Conservation (phyloP, 1,140 invertebrate species). For the Hermatobates lingyangjiaoensis region DNA sequence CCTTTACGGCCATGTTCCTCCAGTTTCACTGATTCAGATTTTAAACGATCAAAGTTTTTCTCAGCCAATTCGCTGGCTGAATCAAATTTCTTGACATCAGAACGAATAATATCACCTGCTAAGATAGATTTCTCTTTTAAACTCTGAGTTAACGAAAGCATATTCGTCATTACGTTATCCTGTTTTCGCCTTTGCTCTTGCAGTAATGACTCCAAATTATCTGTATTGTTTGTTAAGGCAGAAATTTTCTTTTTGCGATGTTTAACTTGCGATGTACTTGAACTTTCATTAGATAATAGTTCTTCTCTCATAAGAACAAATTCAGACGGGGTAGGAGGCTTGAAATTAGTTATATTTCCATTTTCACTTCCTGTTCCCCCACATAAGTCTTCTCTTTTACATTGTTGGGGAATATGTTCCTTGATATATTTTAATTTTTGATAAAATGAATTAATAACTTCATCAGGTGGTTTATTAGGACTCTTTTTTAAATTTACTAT, state of each 20-base stretch:
- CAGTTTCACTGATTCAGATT: not conserved
- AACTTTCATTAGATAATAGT: not conserved
- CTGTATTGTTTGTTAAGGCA: not conserved
- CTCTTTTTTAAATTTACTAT: not conserved
- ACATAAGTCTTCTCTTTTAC: not conserved
- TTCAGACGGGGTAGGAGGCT: not conserved
- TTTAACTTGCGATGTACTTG: not conserved
- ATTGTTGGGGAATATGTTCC: not conserved
- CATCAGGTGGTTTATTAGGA: not conserved
- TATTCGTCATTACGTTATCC: not conserved
- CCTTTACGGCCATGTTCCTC: not conserved
- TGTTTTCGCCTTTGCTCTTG: not conserved
- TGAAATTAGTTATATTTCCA: not conserved
- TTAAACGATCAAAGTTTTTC: not conserved
- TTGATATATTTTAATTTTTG: not conserved
- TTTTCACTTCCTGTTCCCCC: not conserved
- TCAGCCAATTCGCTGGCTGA: not conserved
- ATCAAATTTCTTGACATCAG: not conserved
- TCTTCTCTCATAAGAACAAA: not conserved
- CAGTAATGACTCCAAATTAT: not conserved
- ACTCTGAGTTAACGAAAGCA: not conserved
- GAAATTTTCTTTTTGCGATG: not conserved
- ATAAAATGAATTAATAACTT: not conserved
- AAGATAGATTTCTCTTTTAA: not conserved
- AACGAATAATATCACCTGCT: not conserved